Evolutionary conservation across 2,113 vertebrate genomes (phyloP).

Genomic region (Capreolus pygargus): DNA sequence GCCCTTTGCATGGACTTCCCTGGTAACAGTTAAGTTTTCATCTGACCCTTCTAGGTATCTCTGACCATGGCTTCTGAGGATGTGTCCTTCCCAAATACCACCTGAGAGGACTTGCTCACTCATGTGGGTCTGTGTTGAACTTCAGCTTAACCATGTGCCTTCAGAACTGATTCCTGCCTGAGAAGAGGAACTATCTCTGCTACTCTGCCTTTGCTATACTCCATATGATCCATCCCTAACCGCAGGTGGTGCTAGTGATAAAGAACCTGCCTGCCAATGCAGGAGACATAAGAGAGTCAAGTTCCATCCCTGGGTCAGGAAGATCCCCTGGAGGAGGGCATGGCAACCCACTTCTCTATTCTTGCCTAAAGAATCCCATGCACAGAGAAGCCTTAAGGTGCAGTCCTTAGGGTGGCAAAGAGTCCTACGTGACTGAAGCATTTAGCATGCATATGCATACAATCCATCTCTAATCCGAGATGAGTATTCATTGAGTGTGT

Average conservation of each 20-base stretch:
- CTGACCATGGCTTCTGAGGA: neutral
- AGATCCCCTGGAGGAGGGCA: neutral
- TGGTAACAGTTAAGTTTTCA: neutral
- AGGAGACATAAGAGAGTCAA: neutral
- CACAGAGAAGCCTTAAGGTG: neutral
- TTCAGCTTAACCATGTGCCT: neutral
- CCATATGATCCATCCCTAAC: neutral
- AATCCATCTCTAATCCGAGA: neutral
- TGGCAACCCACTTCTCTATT: neutral
- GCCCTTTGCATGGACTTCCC: neutral
- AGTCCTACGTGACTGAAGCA: neutral
- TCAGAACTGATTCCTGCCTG: neutral
- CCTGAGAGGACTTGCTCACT: neutral
- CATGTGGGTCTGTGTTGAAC: neutral
- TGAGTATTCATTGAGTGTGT: neutral
- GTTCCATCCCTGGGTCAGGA: neutral
- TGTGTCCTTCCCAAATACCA: neutral
- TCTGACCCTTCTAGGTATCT: neutral
- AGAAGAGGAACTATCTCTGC: neutral
- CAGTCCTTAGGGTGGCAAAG: neutral
- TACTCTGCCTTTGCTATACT: neutral
- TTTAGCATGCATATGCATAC: accelerated
- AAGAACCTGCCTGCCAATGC: neutral
- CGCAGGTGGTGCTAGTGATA: neutral
- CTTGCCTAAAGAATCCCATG: neutral